Percentiles rank a stretch among this genome's conserved stretches.
Evolutionary conservation across 2,797 vertebrate genomes (phyloP).

Genomic region (Lates japonicus): DNA sequence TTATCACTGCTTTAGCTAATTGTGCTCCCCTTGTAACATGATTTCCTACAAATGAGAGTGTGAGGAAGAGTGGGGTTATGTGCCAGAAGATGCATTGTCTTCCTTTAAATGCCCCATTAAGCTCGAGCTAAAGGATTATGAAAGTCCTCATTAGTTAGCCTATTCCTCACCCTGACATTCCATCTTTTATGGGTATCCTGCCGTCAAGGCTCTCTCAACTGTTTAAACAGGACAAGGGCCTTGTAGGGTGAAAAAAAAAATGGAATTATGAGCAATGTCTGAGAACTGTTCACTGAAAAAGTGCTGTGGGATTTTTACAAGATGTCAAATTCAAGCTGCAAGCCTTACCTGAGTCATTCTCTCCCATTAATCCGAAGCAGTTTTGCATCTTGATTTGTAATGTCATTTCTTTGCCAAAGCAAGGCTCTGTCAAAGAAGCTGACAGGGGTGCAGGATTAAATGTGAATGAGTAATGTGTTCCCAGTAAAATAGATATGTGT

Average conservation of each 20-base stretch:
- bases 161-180: constrained; percentile 85
- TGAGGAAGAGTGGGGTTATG: constrained; percentile 84
- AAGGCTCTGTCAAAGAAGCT: constrained; percentile 25
- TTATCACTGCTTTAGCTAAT: constrained; percentile 87
- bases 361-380: constrained; percentile 36
- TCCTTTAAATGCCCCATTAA: constrained; percentile 88
- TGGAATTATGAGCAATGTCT: constrained; percentile 60
- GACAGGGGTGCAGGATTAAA: constrained; percentile 27
- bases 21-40: constrained; percentile 86
- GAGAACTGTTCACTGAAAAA: constrained; percentile 23
- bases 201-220: constrained; percentile 76
- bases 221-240: constrained; percentile 76
- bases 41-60: constrained; percentile 89
- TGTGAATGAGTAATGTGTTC: constrained; percentile 39
- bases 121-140: constrained; percentile 86
- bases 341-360: constrained; percentile 35
- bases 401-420: constrained; percentile 24
- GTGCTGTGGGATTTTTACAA: not conserved
- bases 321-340: constrained; percentile 19
- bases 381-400: constrained; percentile 19
- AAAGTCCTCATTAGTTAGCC: constrained; percentile 86
- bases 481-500: constrained; percentile 28
- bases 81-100: constrained; percentile 86
- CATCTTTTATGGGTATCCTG: constrained; percentile 79
- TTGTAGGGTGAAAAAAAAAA: constrained; percentile 56